Percentiles rank a stretch among this genome's conserved stretches.
Evolutionary conservation across 2,888 invertebrate genomes (phyloP).

Genomic region (Priocnemis perturbator): DNA sequence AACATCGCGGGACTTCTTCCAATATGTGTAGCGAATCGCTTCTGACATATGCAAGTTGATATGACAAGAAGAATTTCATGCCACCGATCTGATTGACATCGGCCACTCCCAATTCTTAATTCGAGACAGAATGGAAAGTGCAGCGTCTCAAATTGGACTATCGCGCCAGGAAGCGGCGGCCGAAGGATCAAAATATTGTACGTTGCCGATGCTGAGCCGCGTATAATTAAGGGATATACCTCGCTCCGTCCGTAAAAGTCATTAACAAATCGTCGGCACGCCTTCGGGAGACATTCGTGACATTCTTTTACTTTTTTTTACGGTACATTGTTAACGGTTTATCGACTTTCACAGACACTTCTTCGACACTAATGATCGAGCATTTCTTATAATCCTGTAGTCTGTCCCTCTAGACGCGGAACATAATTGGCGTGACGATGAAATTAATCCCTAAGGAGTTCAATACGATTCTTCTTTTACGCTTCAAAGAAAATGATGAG

Average conservation of each 20-base stretch:
- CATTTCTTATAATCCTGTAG: no score
- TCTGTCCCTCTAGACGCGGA: no score
- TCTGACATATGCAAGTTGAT: conserved; percentile 17
- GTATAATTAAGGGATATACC: no score
- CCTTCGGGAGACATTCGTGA: no score
- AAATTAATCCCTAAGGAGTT: no score
- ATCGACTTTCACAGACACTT: no score
- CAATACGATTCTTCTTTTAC: no score
- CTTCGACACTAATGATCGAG: no score
- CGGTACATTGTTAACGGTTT: no score
- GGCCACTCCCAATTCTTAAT: conserved; percentile 31
- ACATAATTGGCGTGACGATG: no score
- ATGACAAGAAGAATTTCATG: conserved; percentile 34
- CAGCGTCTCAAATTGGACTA: not conserved
- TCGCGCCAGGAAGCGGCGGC: not conserved
- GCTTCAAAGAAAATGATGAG: no score
- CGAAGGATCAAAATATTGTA: conserved; percentile 3
- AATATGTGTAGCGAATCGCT: conserved; percentile 11
- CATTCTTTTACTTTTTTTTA: no score
- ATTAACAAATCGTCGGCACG: not conserved
- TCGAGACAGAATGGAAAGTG: conserved; percentile 32
- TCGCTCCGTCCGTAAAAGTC: not conserved
- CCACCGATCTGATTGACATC: conserved; percentile 24
- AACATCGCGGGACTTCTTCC: conserved; percentile 2
- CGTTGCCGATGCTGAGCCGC: not conserved